These are phyloP conservation scores for Pseudocheirus occidentalis DNA, from an alignment of 2,797 vertebrate species.

Conservation along the genomic window DNA sequence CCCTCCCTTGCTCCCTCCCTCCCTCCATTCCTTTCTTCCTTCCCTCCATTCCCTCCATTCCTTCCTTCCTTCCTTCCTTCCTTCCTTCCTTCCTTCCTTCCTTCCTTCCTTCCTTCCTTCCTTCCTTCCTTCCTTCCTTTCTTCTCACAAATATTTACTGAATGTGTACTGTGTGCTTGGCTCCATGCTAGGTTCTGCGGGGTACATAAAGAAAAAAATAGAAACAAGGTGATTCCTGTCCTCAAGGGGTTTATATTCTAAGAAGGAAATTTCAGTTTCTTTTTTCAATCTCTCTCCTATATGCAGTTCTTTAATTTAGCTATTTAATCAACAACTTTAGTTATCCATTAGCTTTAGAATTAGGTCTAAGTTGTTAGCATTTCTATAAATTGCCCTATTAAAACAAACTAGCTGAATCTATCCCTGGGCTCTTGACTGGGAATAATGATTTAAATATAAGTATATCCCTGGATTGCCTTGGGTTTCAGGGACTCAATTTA, in stretches of 20 bases:
- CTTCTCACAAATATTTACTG: neutral
- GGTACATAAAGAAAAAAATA: neutral
- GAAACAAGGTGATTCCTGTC: neutral
- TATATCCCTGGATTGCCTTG: neutral
- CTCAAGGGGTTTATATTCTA: neutral
- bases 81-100: neutral
- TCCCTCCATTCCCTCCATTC: neutral
- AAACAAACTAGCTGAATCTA: neutral
- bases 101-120: neutral
- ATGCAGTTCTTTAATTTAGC: neutral
- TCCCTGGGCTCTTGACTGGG: neutral
- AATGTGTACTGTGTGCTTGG: neutral
- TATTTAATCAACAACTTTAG: conserved; percentile 6
- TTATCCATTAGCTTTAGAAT: neutral
- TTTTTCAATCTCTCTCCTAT: neutral
- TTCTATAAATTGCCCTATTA: neutral
- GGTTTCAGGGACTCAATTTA: neutral
- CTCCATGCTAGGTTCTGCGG: neutral
- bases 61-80: neutral
- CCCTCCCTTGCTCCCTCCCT: too few relatives aligned
- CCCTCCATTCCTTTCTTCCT: neutral
- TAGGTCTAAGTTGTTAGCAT: neutral
- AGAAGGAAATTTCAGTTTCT: neutral
- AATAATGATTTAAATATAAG: neutral
- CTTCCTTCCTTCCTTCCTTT: neutral